phyloP scores from a whole-genome alignment of 2,797 vertebrate species.

The Coranthus polyacanthus region DNA sequence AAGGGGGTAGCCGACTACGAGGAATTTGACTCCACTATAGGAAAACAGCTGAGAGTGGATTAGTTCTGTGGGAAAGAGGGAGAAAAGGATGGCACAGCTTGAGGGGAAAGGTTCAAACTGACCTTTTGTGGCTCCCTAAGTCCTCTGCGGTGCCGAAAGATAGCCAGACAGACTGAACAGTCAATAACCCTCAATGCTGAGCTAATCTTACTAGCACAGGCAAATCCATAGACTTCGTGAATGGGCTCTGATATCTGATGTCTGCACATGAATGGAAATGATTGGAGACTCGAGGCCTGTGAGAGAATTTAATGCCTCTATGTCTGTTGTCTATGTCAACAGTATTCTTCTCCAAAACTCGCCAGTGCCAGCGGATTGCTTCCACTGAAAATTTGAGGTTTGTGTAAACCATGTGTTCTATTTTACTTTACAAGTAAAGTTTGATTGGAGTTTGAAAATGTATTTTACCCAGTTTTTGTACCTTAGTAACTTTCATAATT shows the following conservation, averaged over 20 bases:
- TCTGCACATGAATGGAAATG: slow-evolving; percentile 70
- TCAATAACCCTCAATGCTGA: slow-evolving; percentile 60
- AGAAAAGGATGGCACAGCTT: slow-evolving; percentile 62
- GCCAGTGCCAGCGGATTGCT: slow-evolving; percentile 18
- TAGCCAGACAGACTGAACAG: slow-evolving; percentile 68
- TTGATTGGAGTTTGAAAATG: slow-evolving; percentile 20
- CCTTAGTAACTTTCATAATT: neutral
- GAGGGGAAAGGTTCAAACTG: slow-evolving; percentile 77
- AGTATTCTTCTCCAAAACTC: slow-evolving; percentile 28
- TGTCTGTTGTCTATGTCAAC: slow-evolving; percentile 39
- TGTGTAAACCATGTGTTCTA: slow-evolving; percentile 1
- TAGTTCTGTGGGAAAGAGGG: slow-evolving; percentile 84
- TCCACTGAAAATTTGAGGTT: slow-evolving; percentile 11
- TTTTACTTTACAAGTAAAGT: slow-evolving; percentile 27
- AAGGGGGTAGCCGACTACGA: slow-evolving; percentile 31
- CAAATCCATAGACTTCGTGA: slow-evolving; percentile 68
- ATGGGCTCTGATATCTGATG: slow-evolving; percentile 75
- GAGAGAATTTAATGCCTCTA: slow-evolving; percentile 53
- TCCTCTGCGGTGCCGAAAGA: slow-evolving; percentile 76
- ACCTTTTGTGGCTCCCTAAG: slow-evolving; percentile 80
- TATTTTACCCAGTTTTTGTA: slow-evolving; percentile 11
- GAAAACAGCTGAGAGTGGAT: slow-evolving; percentile 86
- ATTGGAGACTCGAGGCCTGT: slow-evolving; percentile 59
- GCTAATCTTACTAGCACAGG: slow-evolving; percentile 77
- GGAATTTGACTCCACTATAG: slow-evolving; percentile 82